Conservation (phyloP, 2,888 invertebrate species). For the Xylophagus ater region DNA sequence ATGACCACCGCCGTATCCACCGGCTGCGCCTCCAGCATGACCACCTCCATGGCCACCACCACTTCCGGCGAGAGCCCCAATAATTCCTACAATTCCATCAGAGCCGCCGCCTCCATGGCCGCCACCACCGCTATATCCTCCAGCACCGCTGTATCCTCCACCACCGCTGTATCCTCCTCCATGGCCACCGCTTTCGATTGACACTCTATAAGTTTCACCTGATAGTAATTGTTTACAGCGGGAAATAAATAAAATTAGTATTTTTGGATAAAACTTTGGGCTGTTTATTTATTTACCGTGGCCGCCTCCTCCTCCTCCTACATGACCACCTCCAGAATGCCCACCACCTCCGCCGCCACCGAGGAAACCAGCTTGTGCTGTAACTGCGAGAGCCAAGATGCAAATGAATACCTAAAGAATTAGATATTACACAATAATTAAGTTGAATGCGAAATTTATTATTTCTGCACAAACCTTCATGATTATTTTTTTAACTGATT, state of each 20-base stretch:
- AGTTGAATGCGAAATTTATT: too few species aligned
- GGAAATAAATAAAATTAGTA: too few species aligned
- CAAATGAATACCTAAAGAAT: background rate
- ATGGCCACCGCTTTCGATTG: background rate
- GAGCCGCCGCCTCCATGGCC: background rate
- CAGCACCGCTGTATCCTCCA: background rate
- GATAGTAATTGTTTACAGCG: too few species aligned
- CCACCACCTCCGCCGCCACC: background rate
- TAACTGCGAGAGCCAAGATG: background rate
- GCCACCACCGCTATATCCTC: background rate
- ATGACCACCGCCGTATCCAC: background rate
- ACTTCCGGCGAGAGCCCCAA: background rate
- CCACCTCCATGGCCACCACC: background rate
- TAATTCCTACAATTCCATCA: too few species aligned
- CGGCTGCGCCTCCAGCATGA: background rate
- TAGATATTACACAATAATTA: too few species aligned
- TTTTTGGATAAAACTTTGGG: too few species aligned
- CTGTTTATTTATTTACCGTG: too few species aligned
- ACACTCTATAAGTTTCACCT: background rate
- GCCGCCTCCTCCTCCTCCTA: too few species aligned
- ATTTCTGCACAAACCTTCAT: too few species aligned
- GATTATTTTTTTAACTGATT: too few species aligned
- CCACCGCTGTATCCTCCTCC: background rate
- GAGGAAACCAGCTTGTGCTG: background rate
- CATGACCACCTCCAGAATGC: too few species aligned